Percentiles rank a stretch among this genome's conserved stretches.
Conservation (phyloP, 2,797 vertebrate species). For the Bucorvus abyssinicus region DNA sequence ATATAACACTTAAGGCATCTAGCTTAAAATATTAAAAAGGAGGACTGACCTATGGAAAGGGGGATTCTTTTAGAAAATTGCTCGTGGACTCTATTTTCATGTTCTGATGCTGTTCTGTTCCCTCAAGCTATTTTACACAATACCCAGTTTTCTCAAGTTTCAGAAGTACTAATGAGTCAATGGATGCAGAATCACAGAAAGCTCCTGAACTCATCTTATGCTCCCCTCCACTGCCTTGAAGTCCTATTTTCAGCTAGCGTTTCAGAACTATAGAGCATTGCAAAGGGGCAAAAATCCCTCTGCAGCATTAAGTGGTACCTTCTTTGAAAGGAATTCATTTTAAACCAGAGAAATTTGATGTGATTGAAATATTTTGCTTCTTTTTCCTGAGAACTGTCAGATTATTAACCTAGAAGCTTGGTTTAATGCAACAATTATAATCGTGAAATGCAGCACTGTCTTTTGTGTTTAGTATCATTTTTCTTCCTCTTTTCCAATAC, state of each 20-base stretch:
- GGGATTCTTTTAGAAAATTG: conserved; percentile 41
- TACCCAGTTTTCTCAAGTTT: conserved; percentile 34
- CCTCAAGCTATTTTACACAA: conserved; percentile 64
- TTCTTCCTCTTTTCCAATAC: not conserved
- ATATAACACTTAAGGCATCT: conserved; percentile 58
- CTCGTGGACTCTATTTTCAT: conserved; percentile 59
- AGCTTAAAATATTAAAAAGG: conserved; percentile 72
- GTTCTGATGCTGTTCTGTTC: conserved; percentile 57
- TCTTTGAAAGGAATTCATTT: conserved; percentile 3
- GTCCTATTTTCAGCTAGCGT: conserved; percentile 7
- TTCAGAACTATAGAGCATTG: not conserved
- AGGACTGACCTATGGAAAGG: conserved; percentile 51
- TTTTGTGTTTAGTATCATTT: not conserved
- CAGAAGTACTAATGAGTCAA: conserved; percentile 52
- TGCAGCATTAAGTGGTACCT: not conserved
- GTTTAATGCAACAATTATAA: not conserved
- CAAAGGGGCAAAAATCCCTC: not conserved
- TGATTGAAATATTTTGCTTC: not conserved
- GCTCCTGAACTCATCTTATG: conserved; percentile 1
- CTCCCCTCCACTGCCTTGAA: conserved; percentile 11
- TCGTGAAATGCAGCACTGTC: not conserved
- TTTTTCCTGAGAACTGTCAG: not conserved
- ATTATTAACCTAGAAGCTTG: not conserved
- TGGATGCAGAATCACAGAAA: conserved; percentile 33
- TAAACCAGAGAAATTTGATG: not conserved